Evolutionary conservation across 2,113 vertebrate genomes (phyloP).

Genomic region (Campylomormyrus tamandua): DNA sequence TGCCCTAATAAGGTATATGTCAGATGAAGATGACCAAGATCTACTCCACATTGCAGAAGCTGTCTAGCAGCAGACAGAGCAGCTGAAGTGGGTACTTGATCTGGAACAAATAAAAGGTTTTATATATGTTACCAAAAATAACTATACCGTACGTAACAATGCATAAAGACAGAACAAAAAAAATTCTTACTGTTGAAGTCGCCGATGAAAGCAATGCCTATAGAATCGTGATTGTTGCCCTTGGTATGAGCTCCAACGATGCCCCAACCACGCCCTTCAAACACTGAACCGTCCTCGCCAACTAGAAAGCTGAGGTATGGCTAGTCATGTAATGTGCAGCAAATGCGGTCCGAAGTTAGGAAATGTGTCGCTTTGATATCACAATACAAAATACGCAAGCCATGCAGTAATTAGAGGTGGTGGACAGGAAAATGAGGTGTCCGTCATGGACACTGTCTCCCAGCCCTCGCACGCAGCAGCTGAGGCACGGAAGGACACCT

Average conservation of each 20-base stretch:
- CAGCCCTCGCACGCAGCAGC: not conserved
- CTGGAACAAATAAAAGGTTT: constrained; percentile 37
- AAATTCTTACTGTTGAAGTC: constrained; percentile 56
- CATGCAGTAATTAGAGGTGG: not conserved
- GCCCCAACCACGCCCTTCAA: constrained; percentile 70
- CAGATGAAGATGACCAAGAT: constrained; percentile 26
- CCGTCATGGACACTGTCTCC: not conserved
- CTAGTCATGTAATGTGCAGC: not conserved
- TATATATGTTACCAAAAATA: not conserved
- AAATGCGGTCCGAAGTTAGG: too few relatives aligned
- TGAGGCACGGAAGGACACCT: not conserved
- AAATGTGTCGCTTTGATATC: not conserved
- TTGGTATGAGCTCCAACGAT: constrained; percentile 59
- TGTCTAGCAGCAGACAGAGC: constrained; percentile 36
- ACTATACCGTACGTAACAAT: not conserved
- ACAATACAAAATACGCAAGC: not conserved
- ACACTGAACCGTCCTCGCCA: constrained; percentile 57
- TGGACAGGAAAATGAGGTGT: not conserved
- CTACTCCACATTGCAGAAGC: constrained; percentile 44
- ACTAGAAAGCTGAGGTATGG: constrained; percentile 61
- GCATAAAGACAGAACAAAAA: not conserved
- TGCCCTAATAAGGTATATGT: constrained; percentile 44
- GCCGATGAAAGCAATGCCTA: constrained; percentile 70
- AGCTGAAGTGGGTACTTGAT: constrained; percentile 36
- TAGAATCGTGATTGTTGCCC: constrained; percentile 57